Evolutionary conservation across 2,888 invertebrate species (phyloP), one percentile per base, ranked within the genome.

Genomic region (Entomobrya proxima): DNA sequence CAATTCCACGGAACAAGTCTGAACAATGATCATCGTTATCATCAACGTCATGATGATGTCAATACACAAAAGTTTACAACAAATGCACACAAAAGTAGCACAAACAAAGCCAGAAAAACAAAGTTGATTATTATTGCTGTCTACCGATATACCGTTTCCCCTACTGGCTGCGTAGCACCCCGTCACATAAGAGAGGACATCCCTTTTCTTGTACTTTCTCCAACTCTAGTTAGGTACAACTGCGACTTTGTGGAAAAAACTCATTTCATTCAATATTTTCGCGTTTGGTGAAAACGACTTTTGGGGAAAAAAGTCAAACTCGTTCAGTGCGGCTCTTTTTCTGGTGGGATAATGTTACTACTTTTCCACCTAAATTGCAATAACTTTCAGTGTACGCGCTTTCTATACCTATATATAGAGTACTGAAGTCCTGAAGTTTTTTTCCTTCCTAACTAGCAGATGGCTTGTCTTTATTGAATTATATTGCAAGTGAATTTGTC

Each of bases 381-480:
- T 40, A 27, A 64, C 47, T 61, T 44, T 77, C 24, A 52, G 52
- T 2, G 13, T 50, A 32, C 6, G 44, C 44, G 15, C 44, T 11
- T 40, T 40, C 44, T 15, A 11, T 7, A 11, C n/a, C n/a, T n/a
- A n/a, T n/a, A n/a, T n/a, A n/a, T n/a, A n/a, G n/a, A n/a, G n/a
- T n/a, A n/a, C n/a, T n/a, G n/a, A n/a, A n/a, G n/a, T n/a, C n/a
- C n/a, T n/a, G n/a, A n/a, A n/a, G 7, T 3, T 61, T 1, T 61
- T 11, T n/a, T 3, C n/a, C n/a, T n/a, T n/a, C 15, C 15, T 61
- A 61, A 61, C 24, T 64, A 37, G 64, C 64, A 64, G 35, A 35
- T 37, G 64, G 64, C 27, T 37, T 37, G 64, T 40, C 61, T 74
- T 81, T 82, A 82, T 82, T 82, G 82, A 82, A 82, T 82, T 75